Conservation (phyloP, 2,888 invertebrate genomes). For the Magallana nippona region DNA sequence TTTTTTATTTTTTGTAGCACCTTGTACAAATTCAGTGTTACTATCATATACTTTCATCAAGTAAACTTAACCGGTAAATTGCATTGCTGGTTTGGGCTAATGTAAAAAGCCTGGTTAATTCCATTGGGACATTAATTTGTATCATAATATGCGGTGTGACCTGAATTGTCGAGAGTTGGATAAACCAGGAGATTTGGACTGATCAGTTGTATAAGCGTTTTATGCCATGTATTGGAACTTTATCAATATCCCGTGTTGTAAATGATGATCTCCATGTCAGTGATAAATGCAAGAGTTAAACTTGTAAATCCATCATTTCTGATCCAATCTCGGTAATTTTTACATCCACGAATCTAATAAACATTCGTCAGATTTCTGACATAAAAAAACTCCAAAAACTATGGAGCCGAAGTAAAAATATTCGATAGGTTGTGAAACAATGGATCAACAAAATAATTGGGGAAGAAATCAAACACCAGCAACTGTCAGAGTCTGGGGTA, state of each 20-base stretch:
- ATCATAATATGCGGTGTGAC: background rate
- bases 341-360: background rate
- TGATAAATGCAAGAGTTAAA: constrained; percentile 22
- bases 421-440: background rate
- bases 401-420: background rate
- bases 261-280: constrained; percentile 15
- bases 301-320: constrained; percentile 25
- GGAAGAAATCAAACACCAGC: constrained; percentile 1
- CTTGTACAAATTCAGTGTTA: background rate
- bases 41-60: background rate
- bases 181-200: constrained; percentile 10
- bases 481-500: background rate
- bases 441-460: constrained; percentile 8
- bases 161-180: background rate
- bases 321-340: constrained; percentile 24
- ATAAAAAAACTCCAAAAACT: background rate
- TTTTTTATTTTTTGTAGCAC: no score
- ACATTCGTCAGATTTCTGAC: constrained; percentile 12
- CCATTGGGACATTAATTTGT: constrained; percentile 29
- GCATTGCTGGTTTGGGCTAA: background rate
- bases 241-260: constrained; percentile 26
- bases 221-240: constrained; percentile 15
- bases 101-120: background rate
- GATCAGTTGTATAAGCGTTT: constrained; percentile 14
- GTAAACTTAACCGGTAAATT: background rate